phyloP scores from a whole-genome alignment of 2,888 invertebrate species.

The Ornithoptera alexandrae region DNA sequence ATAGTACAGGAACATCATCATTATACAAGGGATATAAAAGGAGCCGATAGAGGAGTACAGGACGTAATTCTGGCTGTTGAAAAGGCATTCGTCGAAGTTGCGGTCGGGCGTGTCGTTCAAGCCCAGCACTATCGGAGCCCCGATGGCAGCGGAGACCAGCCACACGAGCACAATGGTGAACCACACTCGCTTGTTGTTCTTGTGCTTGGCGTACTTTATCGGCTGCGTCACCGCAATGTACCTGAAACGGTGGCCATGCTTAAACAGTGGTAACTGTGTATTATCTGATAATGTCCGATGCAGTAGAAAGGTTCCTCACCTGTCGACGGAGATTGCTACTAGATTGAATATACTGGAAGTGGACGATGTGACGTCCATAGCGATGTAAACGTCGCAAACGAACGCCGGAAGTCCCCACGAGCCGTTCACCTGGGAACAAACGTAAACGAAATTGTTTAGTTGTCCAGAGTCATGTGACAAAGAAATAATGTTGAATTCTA shows the following conservation, averaged over 20 bases:
- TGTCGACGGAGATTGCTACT: slow-evolving; percentile 98
- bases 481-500: too few relatives aligned
- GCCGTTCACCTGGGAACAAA: slow-evolving; percentile 85
- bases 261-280: neutral
- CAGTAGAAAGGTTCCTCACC: slow-evolving; percentile 80
- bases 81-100: slow-evolving; percentile 91
- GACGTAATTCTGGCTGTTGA: slow-evolving; percentile 99
- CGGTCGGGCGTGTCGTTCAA: slow-evolving; percentile 95
- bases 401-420: slow-evolving; percentile 94
- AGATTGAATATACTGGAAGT: slow-evolving; percentile 99
- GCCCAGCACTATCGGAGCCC: slow-evolving; percentile 96
- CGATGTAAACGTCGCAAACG: slow-evolving; percentile 98
- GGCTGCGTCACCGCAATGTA: slow-evolving; percentile 99
- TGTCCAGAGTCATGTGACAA: too few relatives aligned
- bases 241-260: slow-evolving; percentile 77
- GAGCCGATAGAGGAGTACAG: slow-evolving; percentile 98
- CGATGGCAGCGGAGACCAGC: slow-evolving; percentile 95
- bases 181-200: slow-evolving; percentile 96
- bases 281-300: too few relatives aligned
- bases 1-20: slow-evolving; percentile 98
- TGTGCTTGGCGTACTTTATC: slow-evolving; percentile 99
- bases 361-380: slow-evolving; percentile 98
- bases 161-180: slow-evolving; percentile 96
- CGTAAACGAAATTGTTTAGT: too few relatives aligned
- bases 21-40: slow-evolving; percentile 98